These are phyloP conservation scores for Callinectes sapidus DNA, from an alignment of 2,888 invertebrate genomes.

Conservation along the genomic window DNA sequence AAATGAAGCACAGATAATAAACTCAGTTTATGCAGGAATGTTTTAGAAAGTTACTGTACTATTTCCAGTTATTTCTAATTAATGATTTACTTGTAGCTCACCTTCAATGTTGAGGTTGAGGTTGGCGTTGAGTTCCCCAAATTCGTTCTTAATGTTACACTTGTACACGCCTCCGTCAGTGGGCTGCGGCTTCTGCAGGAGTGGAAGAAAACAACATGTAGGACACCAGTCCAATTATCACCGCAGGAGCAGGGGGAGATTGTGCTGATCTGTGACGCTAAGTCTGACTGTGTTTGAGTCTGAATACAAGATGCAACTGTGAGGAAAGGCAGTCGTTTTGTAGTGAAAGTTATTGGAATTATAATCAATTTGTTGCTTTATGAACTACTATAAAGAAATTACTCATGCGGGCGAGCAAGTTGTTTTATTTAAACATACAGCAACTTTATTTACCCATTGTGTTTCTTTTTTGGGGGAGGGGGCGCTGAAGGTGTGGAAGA, in stretches of 20 bases:
- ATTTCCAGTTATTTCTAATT: background rate
- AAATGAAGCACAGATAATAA: too few species aligned
- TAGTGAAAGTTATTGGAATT: background rate
- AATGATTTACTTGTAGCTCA: conserved; percentile 77
- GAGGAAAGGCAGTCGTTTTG: background rate
- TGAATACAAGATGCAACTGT: background rate
- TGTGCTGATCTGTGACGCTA: background rate
- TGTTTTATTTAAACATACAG: background rate
- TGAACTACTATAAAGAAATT: background rate
- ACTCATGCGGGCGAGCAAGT: background rate
- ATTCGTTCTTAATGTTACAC: conserved; percentile 96
- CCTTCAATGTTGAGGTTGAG: conserved; percentile 98
- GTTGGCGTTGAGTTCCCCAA: conserved; percentile 98
- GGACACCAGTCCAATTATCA: background rate
- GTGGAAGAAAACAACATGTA: background rate
- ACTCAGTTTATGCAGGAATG: background rate
- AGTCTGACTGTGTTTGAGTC: background rate
- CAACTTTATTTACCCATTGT: background rate
- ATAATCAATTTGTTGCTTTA: background rate
- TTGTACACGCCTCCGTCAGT: conserved; percentile 98
- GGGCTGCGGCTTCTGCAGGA: conserved; percentile 89
- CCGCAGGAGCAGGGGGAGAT: background rate
- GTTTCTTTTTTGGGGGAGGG: background rate
- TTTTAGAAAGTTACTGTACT: background rate
- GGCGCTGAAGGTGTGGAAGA: background rate